A percentile compares a stretch with the other conserved stretches of the same genome.
Evolutionary conservation across 2,113 vertebrate genomes (phyloP).

Genomic region (Aptenodytes forsteri): DNA sequence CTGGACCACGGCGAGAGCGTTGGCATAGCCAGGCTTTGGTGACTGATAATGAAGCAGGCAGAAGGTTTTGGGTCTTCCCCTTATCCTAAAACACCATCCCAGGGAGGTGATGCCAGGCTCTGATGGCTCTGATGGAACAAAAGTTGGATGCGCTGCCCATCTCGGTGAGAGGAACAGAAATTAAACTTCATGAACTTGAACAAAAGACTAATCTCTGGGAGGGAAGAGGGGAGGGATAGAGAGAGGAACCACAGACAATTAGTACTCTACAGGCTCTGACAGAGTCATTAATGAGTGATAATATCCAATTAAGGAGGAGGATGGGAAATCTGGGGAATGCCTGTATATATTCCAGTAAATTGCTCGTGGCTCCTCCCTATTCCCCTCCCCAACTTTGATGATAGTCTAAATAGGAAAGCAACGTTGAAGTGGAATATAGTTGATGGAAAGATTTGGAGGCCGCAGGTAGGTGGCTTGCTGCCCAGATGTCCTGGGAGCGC

Average conservation of each 20-base stretch:
- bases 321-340: slow-evolving; percentile 48
- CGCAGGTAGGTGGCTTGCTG: slow-evolving; percentile 44
- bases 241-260: slow-evolving; percentile 49
- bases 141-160: not conserved
- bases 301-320: slow-evolving; percentile 52
- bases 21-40: not conserved
- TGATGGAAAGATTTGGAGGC: slow-evolving; percentile 26
- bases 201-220: slow-evolving; percentile 56
- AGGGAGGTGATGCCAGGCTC: not conserved
- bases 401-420: slow-evolving; percentile 3
- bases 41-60: not conserved
- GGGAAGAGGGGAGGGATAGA: slow-evolving; percentile 7
- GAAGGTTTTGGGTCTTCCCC: not conserved
- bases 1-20: not conserved
- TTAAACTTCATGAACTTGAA: slow-evolving; percentile 58
- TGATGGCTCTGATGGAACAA: slow-evolving; percentile 10
- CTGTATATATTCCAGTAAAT: slow-evolving; percentile 34
- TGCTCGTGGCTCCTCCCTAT: not conserved
- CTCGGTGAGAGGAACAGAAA: slow-evolving; percentile 49
- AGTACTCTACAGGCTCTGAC: slow-evolving; percentile 47
- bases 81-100: not conserved
- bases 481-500: not conserved
- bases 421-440: not conserved
- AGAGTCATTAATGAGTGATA: slow-evolving; percentile 60
- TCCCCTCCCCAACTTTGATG: not conserved